phyloP scores from a whole-genome alignment of 1,140 invertebrate species.

The Diprion similis region DNA sequence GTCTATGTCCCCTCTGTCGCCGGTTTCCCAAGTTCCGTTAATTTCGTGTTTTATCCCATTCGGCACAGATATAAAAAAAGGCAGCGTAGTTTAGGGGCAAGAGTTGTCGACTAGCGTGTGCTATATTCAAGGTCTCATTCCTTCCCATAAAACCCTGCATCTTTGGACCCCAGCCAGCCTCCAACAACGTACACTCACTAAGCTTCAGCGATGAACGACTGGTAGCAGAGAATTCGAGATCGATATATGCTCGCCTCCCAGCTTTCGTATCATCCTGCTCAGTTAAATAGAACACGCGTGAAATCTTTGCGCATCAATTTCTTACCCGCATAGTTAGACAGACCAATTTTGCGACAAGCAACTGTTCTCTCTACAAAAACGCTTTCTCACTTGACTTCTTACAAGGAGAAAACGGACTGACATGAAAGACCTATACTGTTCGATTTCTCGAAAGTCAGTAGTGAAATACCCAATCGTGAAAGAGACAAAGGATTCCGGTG shows the following conservation, averaged over 20 bases:
- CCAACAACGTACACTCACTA: background rate
- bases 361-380: too few relatives aligned
- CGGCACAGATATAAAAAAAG: background rate
- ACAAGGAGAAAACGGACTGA: too few relatives aligned
- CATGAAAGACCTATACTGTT: too few relatives aligned
- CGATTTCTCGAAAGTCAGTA: too few relatives aligned
- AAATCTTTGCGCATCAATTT: background rate
- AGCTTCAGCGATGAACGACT: background rate
- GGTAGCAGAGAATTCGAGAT: background rate
- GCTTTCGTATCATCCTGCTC: background rate
- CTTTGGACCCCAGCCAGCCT: background rate
- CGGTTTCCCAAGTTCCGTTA: background rate
- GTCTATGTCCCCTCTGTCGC: background rate
- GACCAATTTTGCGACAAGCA: too few relatives aligned
- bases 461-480: too few relatives aligned
- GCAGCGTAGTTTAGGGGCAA: background rate
- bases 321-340: background rate
- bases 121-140: background rate
- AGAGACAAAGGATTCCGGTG: too few relatives aligned
- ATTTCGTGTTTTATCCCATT: background rate
- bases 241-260: background rate
- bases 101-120: background rate
- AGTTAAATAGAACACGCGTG: background rate
- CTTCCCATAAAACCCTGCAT: background rate
- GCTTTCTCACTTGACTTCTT: too few relatives aligned